Base-by-base conservation (phyloP, 2,797 vertebrate species). In the Diglossa cyanea region DNA sequence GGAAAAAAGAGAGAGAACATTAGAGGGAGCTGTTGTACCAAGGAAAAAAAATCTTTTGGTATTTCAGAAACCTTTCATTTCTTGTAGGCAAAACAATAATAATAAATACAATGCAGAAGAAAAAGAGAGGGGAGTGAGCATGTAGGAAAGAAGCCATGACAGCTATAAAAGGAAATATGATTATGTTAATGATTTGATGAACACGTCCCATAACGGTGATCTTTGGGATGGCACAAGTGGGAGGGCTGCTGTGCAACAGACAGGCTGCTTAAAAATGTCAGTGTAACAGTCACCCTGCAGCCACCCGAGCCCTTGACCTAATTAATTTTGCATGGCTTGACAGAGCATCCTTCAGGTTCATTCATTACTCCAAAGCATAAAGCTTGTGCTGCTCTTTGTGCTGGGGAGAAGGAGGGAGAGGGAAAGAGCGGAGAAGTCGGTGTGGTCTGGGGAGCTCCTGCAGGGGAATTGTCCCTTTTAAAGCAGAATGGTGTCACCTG, bases 11-110 rank as follows among this genome's bases (percentile, higher is more conserved):
- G 9, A 65, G 11, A 4, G 3, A 53, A 50, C 98, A 91, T 88
- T 85, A 98, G 98, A 98, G 97, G 98, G 98, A 80, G 96, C 98
- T 98, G 98, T 98, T 98, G 97, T 79, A 68, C 97, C 97, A 70
- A 33, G 63, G 54, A 86, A 95, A 63, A 78, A 40, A 4, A 33
- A 12, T 11, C 18, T 61, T 60, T 30, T 61, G 13, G 0, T n/a
- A 16, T 62, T 95, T 61, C 35, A 53, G 55, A 58, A 77, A 23
- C 17, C 37, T 51, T 87, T 73, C 30, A 28, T 58, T 76, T 62
- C 76, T 53, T 42, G 14, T 11, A 84, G 61, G 74, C 44, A 93
- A 92, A 96, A 96, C 94, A 93, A 92, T 87, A 93, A 87, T 67
- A 85, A 82, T 63, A 90, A 94, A 77, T 75, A 80, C 37, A 88